Evolutionary conservation across 2,797 vertebrate genomes (phyloP).

Genomic region (Trachurus trachurus): DNA sequence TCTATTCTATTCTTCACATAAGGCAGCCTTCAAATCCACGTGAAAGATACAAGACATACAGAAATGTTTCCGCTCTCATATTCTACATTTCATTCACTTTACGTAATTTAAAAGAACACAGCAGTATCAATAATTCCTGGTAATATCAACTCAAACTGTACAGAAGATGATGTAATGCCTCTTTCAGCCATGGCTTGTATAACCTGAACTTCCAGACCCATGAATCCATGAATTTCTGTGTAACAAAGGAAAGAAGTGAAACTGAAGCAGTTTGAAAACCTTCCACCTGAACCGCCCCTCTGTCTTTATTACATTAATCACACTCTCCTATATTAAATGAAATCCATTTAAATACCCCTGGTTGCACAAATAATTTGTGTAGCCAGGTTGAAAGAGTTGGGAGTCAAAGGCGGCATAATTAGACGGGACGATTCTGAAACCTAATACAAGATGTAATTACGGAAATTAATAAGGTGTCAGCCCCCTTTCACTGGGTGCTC

Average conservation of each 20-base stretch:
- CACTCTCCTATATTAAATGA: slow-evolving; percentile 71
- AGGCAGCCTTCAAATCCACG: background rate
- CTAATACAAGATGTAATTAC: slow-evolving; percentile 89
- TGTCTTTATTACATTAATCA: slow-evolving; percentile 72
- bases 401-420: slow-evolving; percentile 86
- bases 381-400: slow-evolving; percentile 81
- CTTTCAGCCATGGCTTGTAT: background rate
- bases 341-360: slow-evolving; percentile 76
- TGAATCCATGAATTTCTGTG: slow-evolving; percentile 6
- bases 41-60: background rate
- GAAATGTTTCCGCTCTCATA: background rate
- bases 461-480: slow-evolving; percentile 89
- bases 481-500: slow-evolving; percentile 80
- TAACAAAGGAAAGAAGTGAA: slow-evolving; percentile 29
- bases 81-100: background rate
- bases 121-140: background rate
- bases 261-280: slow-evolving; percentile 23
- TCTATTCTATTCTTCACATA: background rate
- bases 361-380: slow-evolving; percentile 84
- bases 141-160: background rate
- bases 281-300: slow-evolving; percentile 12
- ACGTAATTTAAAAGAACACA: background rate
- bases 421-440: slow-evolving; percentile 83
- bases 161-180: background rate
- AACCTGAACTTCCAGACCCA: slow-evolving; percentile 1